Base-by-base conservation (phyloP, 1,140 invertebrate species). In the Colletes gigas region DNA sequence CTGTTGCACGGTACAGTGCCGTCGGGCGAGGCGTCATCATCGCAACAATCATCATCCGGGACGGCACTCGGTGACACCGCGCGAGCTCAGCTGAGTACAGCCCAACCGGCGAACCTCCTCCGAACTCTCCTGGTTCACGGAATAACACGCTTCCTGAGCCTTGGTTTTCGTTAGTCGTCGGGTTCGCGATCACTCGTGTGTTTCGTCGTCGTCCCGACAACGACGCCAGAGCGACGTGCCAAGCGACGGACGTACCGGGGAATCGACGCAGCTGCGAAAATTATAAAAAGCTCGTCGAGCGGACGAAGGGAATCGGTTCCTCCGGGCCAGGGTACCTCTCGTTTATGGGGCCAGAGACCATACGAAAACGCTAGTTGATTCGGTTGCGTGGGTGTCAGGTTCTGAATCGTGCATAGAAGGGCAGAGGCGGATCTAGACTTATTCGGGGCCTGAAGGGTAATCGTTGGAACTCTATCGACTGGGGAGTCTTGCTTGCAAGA, bases 1-100 rank as follows among this genome's bases (percentile, higher is more conserved):
- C 78, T 95, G 94, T 88, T 95, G 94, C 76, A 92, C 89, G 57
- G 76, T 89, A 50, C 94, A 95, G 70, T 95, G 94, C 82, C 90
- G 92, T 76, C 90, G 94, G 6, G 90, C 93, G 65, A 87, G 94
- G 70, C 91, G 94, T 70, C 94, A 94, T 83, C 92, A 93, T 80
- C 90, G 88, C 86, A 94, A 92, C 87, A 89, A 88, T 75, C 88
- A 90, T 79, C 90, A 89, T 78, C 80, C 81, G 21, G 82, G 84
- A 10, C 89, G 90, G 65, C 89, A 89, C 67, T 85, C 89, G 6
- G 81, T 85, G 39, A 88, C 89, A 54, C 87, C 87, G 10, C 86
- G 89, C 21, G 88, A 90, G 67, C 83, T 90, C 44, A 91, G 90
- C 85, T 91, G 90, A 91, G 85, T 57, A 44, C 54, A 9, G 30